Conservation (phyloP, 2,797 vertebrate species). For the Synanceia verrucosa region DNA sequence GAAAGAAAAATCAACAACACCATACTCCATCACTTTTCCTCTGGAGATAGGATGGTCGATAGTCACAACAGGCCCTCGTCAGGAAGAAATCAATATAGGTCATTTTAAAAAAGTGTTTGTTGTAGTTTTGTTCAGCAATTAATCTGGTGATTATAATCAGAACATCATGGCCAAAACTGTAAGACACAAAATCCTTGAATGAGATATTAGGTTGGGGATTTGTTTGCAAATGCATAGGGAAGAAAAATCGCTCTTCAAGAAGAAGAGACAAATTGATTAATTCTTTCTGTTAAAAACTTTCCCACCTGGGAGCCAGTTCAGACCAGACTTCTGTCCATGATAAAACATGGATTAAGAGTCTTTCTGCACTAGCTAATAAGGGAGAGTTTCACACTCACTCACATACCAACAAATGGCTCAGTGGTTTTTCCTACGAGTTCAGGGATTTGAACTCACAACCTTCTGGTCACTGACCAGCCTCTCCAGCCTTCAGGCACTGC, state of each 20-base stretch:
- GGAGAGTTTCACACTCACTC: not conserved
- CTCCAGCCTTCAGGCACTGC: conserved; percentile 28
- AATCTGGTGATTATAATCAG: too few species aligned
- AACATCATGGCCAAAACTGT: too few species aligned
- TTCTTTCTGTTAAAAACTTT: not conserved
- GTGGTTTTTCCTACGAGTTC: not conserved
- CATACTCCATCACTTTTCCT: too few species aligned
- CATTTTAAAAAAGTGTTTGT: too few species aligned
- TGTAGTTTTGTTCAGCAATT: too few species aligned
- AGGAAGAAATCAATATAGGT: too few species aligned
- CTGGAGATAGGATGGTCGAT: too few species aligned
- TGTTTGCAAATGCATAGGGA: not conserved
- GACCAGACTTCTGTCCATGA: conserved; percentile 13
- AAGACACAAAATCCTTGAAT: conserved; percentile 1
- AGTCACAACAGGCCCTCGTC: too few species aligned
- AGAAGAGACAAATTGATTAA: not conserved
- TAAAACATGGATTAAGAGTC: conserved; percentile 8
- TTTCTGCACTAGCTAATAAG: not conserved
- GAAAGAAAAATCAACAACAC: too few species aligned
- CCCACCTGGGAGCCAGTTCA: conserved; percentile 19
- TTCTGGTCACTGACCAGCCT: not conserved
- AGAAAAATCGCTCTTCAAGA: not conserved
- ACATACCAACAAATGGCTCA: not conserved
- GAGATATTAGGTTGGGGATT: not conserved
- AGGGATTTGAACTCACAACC: conserved; percentile 51